Base-by-base conservation (phyloP, 2,797 vertebrate genomes). In the Varecia variegata region DNA sequence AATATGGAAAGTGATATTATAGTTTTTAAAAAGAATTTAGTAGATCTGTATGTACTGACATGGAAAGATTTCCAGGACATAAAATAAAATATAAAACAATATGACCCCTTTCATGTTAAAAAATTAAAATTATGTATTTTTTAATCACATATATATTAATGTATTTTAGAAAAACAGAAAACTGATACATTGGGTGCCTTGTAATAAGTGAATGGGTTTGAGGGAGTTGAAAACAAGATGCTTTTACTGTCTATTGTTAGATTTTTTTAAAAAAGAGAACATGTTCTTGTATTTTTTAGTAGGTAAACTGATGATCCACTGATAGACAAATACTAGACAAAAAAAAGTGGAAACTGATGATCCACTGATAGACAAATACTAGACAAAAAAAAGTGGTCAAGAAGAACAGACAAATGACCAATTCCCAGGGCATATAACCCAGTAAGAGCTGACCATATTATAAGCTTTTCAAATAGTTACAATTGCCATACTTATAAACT, bases 121-220 rank as follows among this genome's bases (percentile, higher is more conserved):
- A 94, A 95, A 6, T 60, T 56, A 70, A 76, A 82, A 60, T 23
- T 95, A 30, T 94, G 5, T 70, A 74, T 87, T 95, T 95, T 95
- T 60, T 84, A 62, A 77, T 60, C 60, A 94, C 7, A 82, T 52
- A 80, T 56, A 40, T 35, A 3, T 80, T 68, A 80, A 93, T 71
- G 4, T 86, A 52, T 43, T 65, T 94, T 95, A 89, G 10, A 60
- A 89, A 86, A 95, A 77, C n/a, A 73, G 83, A 91, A 84, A 86
- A 38, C 14, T 68, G 58, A 23, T 54, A 67, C 18, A 58, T 10
- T 32, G 14, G 76, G 35, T 77, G 73, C 3, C 43, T 88, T 84
- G 81, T 54, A 74, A 13, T 60, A 83, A 91, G n/a, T 65, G 18
- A 82, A 79, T 68, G 21, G 4, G 5, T 79, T 79, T 86, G 52